These are phyloP conservation scores for Lucinisca nassula DNA, from an alignment of 2,888 invertebrate species.

Conservation along the genomic window DNA sequence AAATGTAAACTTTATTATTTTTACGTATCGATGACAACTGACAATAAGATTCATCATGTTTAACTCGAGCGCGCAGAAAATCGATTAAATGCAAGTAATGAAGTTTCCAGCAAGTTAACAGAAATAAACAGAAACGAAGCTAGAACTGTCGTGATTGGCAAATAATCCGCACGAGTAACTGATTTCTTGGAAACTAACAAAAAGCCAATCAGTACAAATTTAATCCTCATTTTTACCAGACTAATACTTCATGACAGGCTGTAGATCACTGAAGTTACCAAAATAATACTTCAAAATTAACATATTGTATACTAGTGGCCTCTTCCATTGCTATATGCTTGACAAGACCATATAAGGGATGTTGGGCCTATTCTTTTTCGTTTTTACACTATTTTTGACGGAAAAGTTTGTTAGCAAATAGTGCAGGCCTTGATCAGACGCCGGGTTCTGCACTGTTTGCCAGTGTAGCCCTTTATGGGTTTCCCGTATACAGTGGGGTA, in stretches of 20 bases:
- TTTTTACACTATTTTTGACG: no score
- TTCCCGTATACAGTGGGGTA: no score
- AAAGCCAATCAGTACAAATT: background rate
- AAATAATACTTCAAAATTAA: no score
- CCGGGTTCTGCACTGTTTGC: no score
- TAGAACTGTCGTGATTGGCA: background rate
- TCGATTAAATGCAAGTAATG: constrained; percentile 10
- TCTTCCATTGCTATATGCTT: no score
- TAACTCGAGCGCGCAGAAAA: background rate
- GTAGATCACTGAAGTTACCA: no score
- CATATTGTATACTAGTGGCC: no score
- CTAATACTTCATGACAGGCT: background rate
- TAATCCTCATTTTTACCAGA: background rate
- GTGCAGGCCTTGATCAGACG: no score
- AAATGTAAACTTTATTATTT: background rate
- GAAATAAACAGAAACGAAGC: background rate
- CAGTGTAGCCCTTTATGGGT: no score
- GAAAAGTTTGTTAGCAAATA: no score
- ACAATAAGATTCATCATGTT: background rate
- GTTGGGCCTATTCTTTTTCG: no score
- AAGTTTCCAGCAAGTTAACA: constrained; percentile 5
- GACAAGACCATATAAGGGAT: no score
- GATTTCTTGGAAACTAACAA: background rate
- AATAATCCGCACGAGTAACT: background rate
- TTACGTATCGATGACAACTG: constrained; percentile 4